These are phyloP conservation scores for Felis catus DNA, from an alignment of 2,113 vertebrate genomes.

Conservation along the genomic window F.catus_Fca126_mat1.0 CM031413.1:141951501-141952000, in stretches of 20 bases:
- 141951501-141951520: constrained; percentile 94
- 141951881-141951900: background rate
- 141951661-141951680: constrained; percentile 94
- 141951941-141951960: constrained; percentile 69
- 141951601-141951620: constrained; percentile 94
- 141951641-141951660: constrained; percentile 94
- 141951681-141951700: constrained; percentile 90
- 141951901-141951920: background rate
- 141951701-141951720: constrained; percentile 80
- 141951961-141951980: background rate
- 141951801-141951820: constrained; percentile 40
- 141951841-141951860: accelerated
- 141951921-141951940: constrained; percentile 42
- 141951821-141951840: background rate
- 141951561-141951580: constrained; percentile 89
- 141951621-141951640: constrained; percentile 94
- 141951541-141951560: constrained; percentile 95
- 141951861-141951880: accelerated
- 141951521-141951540: constrained; percentile 95
- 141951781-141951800: accelerated
- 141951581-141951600: constrained; percentile 95
- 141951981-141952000: background rate
- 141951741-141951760: accelerated
- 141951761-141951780: accelerated
- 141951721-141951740: accelerated